phyloP scores from a whole-genome alignment of 2,888 invertebrate species.

The Caprella mutica region DNA sequence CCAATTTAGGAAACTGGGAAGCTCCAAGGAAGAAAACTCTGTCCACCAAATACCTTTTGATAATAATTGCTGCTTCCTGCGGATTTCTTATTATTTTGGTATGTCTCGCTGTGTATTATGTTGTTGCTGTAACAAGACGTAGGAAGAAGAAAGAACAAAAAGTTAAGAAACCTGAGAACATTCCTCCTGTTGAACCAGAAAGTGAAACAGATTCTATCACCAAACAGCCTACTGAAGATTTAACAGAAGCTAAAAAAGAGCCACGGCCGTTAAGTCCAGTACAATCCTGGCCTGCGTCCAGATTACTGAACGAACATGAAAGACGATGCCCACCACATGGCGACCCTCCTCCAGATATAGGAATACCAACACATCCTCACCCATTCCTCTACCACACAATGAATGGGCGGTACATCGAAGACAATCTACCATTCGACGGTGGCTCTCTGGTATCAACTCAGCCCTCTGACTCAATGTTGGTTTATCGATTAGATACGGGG shows the following conservation, averaged over 20 bases:
- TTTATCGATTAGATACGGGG: conserved; percentile 25
- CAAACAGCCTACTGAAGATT: conserved; percentile 24
- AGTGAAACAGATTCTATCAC: conserved; percentile 32
- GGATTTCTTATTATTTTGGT: conserved; percentile 23
- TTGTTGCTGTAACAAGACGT: conserved; percentile 25
- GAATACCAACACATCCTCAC: conserved; percentile 29
- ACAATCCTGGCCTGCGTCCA: conserved; percentile 33
- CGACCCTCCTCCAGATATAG: conserved; percentile 23
- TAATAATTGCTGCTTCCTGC: conserved; percentile 28
- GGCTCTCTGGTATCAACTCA: conserved; percentile 32
- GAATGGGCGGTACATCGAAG: conserved; percentile 33
- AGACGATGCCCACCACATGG: conserved; percentile 20
- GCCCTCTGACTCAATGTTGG: conserved; percentile 29
- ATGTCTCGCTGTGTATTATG: conserved; percentile 26
- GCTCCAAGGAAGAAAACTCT: conserved; percentile 20
- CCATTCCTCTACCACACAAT: conserved; percentile 33
- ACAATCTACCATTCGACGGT: conserved; percentile 29
- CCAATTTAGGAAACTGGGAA: conserved; percentile 20
- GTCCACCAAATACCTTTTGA: conserved; percentile 25
- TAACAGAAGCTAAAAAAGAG: conserved; percentile 18
- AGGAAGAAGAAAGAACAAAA: conserved; percentile 24
- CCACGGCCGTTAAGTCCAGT: conserved; percentile 29
- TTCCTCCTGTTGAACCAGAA: conserved; percentile 24
- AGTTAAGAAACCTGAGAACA: conserved; percentile 9
- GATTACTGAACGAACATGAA: conserved; percentile 30